Evolutionary conservation across 2,888 invertebrate species (phyloP).

Genomic region (Synergus japonicus): DNA sequence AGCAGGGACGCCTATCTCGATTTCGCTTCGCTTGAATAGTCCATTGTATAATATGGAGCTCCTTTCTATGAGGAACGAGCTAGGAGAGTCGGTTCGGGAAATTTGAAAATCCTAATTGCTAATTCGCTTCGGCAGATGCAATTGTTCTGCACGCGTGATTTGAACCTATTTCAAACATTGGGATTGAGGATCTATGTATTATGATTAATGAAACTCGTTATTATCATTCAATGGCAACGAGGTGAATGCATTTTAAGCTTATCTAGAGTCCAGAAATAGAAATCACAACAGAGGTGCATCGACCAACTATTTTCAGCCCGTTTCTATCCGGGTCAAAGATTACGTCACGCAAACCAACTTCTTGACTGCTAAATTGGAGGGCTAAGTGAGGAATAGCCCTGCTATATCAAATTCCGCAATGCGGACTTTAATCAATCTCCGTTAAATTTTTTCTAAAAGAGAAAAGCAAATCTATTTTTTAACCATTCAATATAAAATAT

Average conservation of each 20-base stretch:
- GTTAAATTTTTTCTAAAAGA: background rate
- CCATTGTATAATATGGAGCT: slow-evolving; percentile 26
- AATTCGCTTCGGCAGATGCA: background rate
- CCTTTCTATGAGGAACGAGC: slow-evolving; percentile 23
- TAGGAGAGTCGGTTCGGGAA: slow-evolving; percentile 1
- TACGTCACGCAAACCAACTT: slow-evolving; percentile 36
- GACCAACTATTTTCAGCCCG: slow-evolving; percentile 28
- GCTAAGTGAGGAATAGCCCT: slow-evolving; percentile 14
- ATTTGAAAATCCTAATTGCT: slow-evolving; percentile 13
- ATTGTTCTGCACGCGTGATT: background rate
- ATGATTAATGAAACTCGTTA: slow-evolving; percentile 5
- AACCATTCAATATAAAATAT: too few relatives aligned
- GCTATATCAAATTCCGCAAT: slow-evolving; percentile 16
- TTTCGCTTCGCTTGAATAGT: slow-evolving; percentile 34
- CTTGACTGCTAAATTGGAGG: slow-evolving; percentile 26
- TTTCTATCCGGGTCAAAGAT: slow-evolving; percentile 32
- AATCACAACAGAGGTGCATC: slow-evolving; percentile 8
- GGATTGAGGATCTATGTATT: background rate
- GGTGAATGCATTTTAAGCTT: slow-evolving; percentile 24
- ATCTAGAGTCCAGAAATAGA: slow-evolving; percentile 31
- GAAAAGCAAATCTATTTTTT: too few relatives aligned
- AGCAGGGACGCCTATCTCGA: slow-evolving; percentile 37
- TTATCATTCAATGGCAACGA: background rate
- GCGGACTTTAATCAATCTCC: background rate
- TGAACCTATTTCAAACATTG: background rate